A percentile compares a stretch with the other conserved stretches of the same genome.
phyloP scores from a whole-genome alignment of 2,113 vertebrate species.

The Etheostoma spectabile region DNA sequence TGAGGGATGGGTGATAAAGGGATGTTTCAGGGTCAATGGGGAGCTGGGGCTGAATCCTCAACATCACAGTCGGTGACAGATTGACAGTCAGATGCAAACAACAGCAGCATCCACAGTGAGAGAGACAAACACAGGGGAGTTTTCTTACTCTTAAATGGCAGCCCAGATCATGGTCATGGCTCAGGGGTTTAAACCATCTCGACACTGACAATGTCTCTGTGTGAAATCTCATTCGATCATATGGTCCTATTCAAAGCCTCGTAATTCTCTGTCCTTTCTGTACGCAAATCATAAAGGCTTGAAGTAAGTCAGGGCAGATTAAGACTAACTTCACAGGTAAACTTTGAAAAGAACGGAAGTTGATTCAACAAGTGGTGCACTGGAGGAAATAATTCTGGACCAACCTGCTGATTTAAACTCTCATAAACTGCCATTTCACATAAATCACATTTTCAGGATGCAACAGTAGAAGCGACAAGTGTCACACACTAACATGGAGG shows the following conservation, averaged over 20 bases:
- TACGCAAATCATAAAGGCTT: constrained; percentile 29
- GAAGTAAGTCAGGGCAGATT: constrained; percentile 29
- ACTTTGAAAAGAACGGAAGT: constrained; percentile 48
- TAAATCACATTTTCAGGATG: constrained; percentile 39
- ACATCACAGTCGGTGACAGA: constrained; percentile 63
- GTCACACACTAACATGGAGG: constrained; percentile 59
- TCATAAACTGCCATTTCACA: constrained; percentile 53
- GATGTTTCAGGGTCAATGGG: constrained; percentile 58
- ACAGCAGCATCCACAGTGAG: constrained; percentile 46
- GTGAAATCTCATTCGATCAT: constrained; percentile 64
- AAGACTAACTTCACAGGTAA: constrained; percentile 25
- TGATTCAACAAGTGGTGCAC: constrained; percentile 65
- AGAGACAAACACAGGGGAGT: constrained; percentile 51
- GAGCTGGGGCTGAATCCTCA: constrained; percentile 48
- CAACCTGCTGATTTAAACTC: constrained; percentile 45
- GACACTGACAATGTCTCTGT: constrained; percentile 60
- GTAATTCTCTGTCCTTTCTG: constrained; percentile 28
- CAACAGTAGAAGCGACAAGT: constrained; percentile 49
- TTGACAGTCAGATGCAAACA: constrained; percentile 66
- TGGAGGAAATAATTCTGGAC: constrained; percentile 23
- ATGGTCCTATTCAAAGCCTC: constrained; percentile 48
- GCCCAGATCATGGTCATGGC: constrained; percentile 62
- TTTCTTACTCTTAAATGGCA: constrained; percentile 56
- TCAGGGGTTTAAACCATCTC: constrained; percentile 57
- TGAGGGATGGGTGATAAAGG: constrained; percentile 49